Conservation (phyloP, 2,113 vertebrate genomes). For the Dicentrarchus labrax region DNA sequence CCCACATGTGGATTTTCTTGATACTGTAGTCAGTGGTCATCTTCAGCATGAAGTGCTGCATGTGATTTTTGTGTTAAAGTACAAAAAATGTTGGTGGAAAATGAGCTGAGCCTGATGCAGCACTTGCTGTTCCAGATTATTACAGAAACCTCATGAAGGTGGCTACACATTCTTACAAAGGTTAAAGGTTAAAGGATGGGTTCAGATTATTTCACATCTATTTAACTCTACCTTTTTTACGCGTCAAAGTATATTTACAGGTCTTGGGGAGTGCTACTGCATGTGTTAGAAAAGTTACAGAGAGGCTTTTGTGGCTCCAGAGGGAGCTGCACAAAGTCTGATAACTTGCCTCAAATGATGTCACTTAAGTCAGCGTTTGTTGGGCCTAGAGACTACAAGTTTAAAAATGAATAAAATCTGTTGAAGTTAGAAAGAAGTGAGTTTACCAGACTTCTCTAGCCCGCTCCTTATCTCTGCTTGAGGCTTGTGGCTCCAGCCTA, state of each 20-base stretch:
- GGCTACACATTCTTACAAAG: background rate
- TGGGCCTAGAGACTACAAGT: background rate
- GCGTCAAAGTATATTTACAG: background rate
- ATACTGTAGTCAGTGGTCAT: constrained; percentile 32
- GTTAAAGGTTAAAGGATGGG: constrained; percentile 14
- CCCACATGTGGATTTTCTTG: constrained; percentile 8
- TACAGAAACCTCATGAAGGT: background rate
- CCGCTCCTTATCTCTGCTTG: background rate
- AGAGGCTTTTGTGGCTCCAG: background rate
- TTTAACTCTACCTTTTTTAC: background rate
- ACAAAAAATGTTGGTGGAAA: constrained; percentile 29
- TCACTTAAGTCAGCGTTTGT: background rate
- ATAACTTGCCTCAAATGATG: background rate
- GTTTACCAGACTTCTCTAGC: background rate
- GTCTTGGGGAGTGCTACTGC: background rate
- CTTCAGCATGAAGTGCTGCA: constrained; percentile 57
- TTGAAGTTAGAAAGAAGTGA: background rate
- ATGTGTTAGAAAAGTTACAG: background rate
- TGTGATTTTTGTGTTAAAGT: constrained; percentile 48
- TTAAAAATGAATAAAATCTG: background rate
- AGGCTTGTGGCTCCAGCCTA: background rate
- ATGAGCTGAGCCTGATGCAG: constrained; percentile 27
- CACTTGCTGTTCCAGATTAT: constrained; percentile 2
- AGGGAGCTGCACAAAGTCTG: background rate
- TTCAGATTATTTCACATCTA: background rate